These are phyloP conservation scores for Drepana falcataria DNA, from an alignment of 2,888 invertebrate species.

Conservation along the genomic window DNA sequence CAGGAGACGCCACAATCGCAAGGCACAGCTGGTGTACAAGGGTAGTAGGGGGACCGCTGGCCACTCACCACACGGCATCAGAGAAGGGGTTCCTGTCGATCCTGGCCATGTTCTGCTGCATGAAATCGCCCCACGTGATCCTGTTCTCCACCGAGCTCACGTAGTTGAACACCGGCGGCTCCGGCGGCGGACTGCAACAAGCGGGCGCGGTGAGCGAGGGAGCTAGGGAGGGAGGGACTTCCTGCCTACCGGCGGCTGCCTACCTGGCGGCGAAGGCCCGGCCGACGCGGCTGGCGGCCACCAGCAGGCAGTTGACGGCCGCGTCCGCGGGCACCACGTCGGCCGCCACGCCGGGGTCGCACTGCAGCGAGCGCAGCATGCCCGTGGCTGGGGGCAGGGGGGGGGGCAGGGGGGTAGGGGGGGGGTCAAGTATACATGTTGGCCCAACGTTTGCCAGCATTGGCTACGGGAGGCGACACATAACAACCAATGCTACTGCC, in stretches of 20 bases:
- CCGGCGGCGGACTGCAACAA: constrained; percentile 41
- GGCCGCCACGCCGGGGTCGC: constrained; percentile 78
- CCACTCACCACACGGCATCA: constrained; percentile 74
- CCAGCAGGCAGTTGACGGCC: constrained; percentile 83
- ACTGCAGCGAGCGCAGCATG: constrained; percentile 82
- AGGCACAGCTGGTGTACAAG: not conserved
- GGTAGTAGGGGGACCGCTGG: not conserved
- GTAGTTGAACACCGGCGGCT: constrained; percentile 88
- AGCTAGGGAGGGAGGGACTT: too few relatives aligned
- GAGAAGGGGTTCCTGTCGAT: constrained; percentile 72
- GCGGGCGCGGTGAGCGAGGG: too few relatives aligned
- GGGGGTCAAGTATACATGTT: too few relatives aligned
- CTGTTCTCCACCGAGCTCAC: constrained; percentile 89
- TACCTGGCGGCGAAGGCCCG: constrained; percentile 38
- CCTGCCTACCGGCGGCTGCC: too few relatives aligned
- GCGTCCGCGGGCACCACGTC: constrained; percentile 88
- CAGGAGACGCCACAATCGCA: constrained; percentile 1
- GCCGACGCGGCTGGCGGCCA: constrained; percentile 79
- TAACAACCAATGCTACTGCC: too few relatives aligned
- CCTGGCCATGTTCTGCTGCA: constrained; percentile 65
- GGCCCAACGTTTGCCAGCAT: too few relatives aligned
- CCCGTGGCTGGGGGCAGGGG: constrained; percentile 73
- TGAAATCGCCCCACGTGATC: constrained; percentile 87
- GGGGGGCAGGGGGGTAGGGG: too few relatives aligned
- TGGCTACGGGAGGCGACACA: too few relatives aligned